These are phyloP conservation scores for Catostomus latipinnis DNA, from an alignment of 2,797 vertebrate species.

Conservation along the genomic window DNA sequence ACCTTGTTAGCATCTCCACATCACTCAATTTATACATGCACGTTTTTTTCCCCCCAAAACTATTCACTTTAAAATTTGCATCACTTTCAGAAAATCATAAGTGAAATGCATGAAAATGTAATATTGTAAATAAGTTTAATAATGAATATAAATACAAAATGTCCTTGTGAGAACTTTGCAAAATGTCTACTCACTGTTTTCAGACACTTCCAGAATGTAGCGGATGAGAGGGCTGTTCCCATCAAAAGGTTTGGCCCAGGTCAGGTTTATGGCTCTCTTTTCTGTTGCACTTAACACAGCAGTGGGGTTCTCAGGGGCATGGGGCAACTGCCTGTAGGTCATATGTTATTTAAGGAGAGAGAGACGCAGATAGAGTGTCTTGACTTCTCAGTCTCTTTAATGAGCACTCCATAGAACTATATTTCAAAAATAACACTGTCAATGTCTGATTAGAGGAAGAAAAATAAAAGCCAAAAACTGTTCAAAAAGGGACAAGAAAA, in stretches of 20 bases:
- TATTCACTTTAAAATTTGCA: neutral
- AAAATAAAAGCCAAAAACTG: neutral
- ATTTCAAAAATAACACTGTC: slow-evolving; percentile 17
- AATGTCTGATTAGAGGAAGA: slow-evolving; percentile 3
- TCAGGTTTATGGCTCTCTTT: slow-evolving; percentile 91
- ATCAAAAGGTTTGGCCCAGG: slow-evolving; percentile 93
- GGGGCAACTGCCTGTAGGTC: slow-evolving; percentile 88
- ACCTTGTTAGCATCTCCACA: neutral
- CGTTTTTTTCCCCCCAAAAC: neutral
- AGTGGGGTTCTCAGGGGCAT: slow-evolving; percentile 88
- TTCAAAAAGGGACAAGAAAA: neutral
- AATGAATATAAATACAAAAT: neutral
- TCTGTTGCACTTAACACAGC: slow-evolving; percentile 83
- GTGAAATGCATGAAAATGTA: slow-evolving; percentile 2
- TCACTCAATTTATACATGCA: neutral
- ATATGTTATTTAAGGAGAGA: slow-evolving; percentile 12
- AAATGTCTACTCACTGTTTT: slow-evolving; percentile 88
- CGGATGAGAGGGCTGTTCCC: slow-evolving; percentile 94
- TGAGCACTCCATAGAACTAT: neutral
- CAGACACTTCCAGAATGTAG: slow-evolving; percentile 93
- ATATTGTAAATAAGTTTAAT: neutral
- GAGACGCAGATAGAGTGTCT: neutral
- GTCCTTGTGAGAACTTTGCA: neutral
- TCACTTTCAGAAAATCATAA: neutral
- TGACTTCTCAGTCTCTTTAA: slow-evolving; percentile 2